Conservation (phyloP, 2,113 vertebrate species). For the Calypte anna region DNA sequence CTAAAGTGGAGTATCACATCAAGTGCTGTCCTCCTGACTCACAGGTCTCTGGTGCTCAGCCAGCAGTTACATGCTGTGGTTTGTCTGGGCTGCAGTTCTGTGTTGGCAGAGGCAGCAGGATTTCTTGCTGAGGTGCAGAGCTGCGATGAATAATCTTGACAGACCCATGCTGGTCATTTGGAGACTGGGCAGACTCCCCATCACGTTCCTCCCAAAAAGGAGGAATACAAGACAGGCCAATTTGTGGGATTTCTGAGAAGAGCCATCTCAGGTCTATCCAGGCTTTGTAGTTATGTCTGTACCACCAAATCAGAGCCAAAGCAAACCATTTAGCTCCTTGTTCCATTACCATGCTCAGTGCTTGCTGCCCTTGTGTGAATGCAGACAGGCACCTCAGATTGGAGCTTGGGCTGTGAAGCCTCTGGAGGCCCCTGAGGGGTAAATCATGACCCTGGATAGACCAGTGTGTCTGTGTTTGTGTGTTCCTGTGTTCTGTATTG, state of each 20-base stretch:
- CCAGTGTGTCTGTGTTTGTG: neutral
- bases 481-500: neutral
- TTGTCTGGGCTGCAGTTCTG: neutral
- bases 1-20: no score
- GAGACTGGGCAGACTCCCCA: neutral
- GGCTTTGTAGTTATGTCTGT: neutral
- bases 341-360: neutral
- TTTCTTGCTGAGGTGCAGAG: neutral
- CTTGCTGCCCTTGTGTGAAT: neutral
- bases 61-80: neutral
- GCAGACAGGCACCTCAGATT: neutral
- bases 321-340: fast-evolving
- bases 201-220: fast-evolving
- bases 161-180: neutral
- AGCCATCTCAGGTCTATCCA: neutral
- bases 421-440: neutral
- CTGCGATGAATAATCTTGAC: neutral
- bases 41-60: neutral
- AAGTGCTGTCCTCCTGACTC: neutral
- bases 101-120: neutral
- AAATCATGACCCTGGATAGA: neutral
- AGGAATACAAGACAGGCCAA: neutral
- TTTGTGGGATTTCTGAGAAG: neutral
- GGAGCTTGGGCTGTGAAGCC: neutral
- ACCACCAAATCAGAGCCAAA: neutral